Percentiles rank a stretch among this genome's conserved stretches.
phyloP scores from a whole-genome alignment of 1,140 invertebrate species.

The Caenorhabditis remanei region DNA sequence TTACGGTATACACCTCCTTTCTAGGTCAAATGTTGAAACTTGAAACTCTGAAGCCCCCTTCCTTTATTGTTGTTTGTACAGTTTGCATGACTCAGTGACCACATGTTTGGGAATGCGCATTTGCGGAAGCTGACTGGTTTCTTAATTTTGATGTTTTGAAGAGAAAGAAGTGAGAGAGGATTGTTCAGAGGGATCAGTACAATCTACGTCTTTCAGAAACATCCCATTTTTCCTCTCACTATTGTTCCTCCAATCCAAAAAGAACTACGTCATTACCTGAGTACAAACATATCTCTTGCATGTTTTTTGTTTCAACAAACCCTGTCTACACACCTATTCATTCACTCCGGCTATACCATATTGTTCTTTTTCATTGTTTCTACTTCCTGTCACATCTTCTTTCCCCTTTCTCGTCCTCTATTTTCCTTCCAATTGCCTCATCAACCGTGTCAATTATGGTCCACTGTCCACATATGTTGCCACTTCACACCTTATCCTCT shows the following conservation, averaged over 20 bases:
- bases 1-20: too few relatives aligned
- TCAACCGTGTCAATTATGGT: conserved; percentile 48
- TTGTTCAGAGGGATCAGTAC: background rate
- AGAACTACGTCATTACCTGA: too few relatives aligned
- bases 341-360: background rate
- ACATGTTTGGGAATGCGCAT: conserved; percentile 24
- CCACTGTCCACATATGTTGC: conserved; percentile 39
- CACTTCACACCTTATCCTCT: conserved; percentile 36
- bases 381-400: too few relatives aligned
- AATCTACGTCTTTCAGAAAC: background rate
- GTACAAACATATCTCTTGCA: too few relatives aligned
- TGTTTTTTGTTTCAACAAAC: too few relatives aligned
- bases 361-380: background rate
- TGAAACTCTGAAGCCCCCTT: background rate
- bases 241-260: too few relatives aligned
- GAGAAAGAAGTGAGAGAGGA: background rate
- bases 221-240: too few relatives aligned
- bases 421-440: conserved; percentile 33
- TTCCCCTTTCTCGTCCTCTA: background rate
- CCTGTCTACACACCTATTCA: background rate
- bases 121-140: conserved; percentile 3
- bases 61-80: conserved; percentile 13
- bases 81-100: conserved; percentile 27
- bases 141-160: background rate
- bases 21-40: background rate